Percentiles rank a stretch among this genome's conserved stretches.
Conservation (phyloP, 1,140 invertebrate species). For the Drosophila elegans region DNA sequence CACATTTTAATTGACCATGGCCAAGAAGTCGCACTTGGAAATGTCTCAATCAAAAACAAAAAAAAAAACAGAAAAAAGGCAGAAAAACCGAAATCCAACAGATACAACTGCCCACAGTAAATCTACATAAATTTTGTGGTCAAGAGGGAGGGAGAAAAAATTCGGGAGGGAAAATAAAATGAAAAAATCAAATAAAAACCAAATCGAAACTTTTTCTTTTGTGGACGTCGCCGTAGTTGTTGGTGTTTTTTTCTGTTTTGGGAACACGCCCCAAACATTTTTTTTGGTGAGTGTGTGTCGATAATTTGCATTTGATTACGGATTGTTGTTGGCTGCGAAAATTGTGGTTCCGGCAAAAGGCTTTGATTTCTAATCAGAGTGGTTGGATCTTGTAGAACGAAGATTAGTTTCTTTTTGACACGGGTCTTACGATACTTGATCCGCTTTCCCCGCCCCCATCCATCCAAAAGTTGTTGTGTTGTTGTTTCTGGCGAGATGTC, state of each 20-base stretch:
- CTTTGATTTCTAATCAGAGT: conserved; percentile 72
- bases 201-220: conserved; percentile 75
- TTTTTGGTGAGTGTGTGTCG: conserved; percentile 50
- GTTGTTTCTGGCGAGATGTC: conserved; percentile 4
- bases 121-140: conserved; percentile 71
- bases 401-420: conserved; percentile 63
- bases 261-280: conserved; percentile 58
- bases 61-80: conserved; percentile 7
- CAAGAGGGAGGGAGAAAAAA: conserved; percentile 3
- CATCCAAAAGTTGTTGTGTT: background rate
- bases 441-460: conserved; percentile 11
- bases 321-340: conserved; percentile 63
- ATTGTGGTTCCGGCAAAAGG: conserved; percentile 72
- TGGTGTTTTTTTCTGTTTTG: conserved; percentile 21
- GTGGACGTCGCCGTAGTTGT: conserved; percentile 23
- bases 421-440: conserved; percentile 73
- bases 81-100: conserved; percentile 19
- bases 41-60: conserved; percentile 68
- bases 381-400: conserved; percentile 62
- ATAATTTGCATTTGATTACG: conserved; percentile 82
- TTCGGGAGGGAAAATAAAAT: conserved; percentile 23
- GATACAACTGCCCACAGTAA: conserved; percentile 66
- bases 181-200: conserved; percentile 45
- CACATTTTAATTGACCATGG: conserved; percentile 73
- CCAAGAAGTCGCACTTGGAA: conserved; percentile 79